These are phyloP conservation scores for Andrena hattorfiana DNA, from an alignment of 2,888 invertebrate species.

Conservation along the genomic window DNA sequence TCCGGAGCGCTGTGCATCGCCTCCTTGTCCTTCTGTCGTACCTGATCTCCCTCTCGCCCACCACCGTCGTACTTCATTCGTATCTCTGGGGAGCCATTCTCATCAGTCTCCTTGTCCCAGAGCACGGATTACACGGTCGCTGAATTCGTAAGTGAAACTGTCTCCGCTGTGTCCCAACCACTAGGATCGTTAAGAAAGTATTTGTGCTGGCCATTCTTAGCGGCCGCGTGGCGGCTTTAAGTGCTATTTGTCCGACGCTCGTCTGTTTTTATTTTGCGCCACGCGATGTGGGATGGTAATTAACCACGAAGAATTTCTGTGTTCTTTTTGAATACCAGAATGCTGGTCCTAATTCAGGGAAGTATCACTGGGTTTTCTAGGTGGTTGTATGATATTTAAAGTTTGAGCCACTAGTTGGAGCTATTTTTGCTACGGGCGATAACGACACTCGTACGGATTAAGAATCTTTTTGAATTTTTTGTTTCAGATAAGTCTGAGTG, in stretches of 20 bases:
- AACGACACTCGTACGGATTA: too few relatives aligned
- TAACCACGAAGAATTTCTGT: neutral
- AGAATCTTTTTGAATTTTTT: neutral
- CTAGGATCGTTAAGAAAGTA: conserved; percentile 43
- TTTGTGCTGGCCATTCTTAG: conserved; percentile 2
- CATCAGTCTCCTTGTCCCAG: conserved; percentile 69
- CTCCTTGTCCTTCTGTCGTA: neutral
- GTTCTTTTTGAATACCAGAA: neutral
- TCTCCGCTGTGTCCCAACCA: conserved; percentile 51
- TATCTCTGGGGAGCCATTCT: conserved; percentile 67
- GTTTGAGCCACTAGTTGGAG: too few relatives aligned
- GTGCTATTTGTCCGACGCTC: neutral
- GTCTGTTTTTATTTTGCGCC: neutral
- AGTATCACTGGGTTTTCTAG: too few relatives aligned
- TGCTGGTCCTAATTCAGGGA: neutral
- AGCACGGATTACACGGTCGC: conserved; percentile 67
- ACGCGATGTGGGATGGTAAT: conserved; percentile 9
- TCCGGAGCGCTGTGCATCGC: conserved; percentile 21
- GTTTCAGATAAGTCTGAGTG: neutral
- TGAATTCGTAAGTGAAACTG: conserved; percentile 73
- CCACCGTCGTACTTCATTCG: conserved; percentile 55
- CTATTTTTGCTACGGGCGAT: neutral
- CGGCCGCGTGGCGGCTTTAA: neutral
- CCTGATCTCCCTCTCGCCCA: neutral
- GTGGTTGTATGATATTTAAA: too few relatives aligned